phyloP scores from a whole-genome alignment of 1,140 invertebrate genomes.

The Drosophila bocqueti region DNA sequence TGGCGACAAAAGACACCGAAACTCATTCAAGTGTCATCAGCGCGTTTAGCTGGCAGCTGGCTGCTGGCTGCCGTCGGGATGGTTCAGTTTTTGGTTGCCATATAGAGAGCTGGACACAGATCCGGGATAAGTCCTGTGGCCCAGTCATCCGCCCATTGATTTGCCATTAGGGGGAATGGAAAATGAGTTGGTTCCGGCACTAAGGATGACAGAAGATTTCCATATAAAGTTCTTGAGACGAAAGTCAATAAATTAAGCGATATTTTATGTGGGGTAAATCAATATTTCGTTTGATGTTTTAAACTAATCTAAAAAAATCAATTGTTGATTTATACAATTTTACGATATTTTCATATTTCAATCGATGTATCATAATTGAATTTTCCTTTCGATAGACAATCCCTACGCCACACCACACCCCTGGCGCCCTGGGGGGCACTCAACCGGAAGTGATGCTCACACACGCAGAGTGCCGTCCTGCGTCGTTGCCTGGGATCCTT shows the following conservation, averaged over 20 bases:
- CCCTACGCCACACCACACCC: not conserved
- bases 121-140: constrained; percentile 22
- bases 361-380: not conserved
- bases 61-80: constrained; percentile 8
- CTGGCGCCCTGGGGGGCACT: constrained; percentile 49
- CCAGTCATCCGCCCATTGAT: constrained; percentile 61
- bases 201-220: not conserved
- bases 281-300: too few relatives aligned
- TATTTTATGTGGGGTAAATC: too few relatives aligned
- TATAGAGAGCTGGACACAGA: constrained; percentile 19
- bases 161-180: constrained; percentile 65
- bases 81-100: constrained; percentile 15
- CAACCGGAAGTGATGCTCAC: constrained; percentile 71
- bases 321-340: too few relatives aligned
- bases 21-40: constrained; percentile 80
- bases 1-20: constrained; percentile 55
- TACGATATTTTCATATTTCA: not conserved
- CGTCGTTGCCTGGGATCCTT: constrained; percentile 21
- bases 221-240: too few relatives aligned
- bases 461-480: constrained; percentile 27
- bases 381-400: not conserved
- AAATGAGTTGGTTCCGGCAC: constrained; percentile 62
- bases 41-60: constrained; percentile 48
- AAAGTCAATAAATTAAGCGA: too few relatives aligned
- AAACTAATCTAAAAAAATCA: too few relatives aligned